phyloP scores from a whole-genome alignment of 2,888 invertebrate species.

The Apoda limacodes region DNA sequence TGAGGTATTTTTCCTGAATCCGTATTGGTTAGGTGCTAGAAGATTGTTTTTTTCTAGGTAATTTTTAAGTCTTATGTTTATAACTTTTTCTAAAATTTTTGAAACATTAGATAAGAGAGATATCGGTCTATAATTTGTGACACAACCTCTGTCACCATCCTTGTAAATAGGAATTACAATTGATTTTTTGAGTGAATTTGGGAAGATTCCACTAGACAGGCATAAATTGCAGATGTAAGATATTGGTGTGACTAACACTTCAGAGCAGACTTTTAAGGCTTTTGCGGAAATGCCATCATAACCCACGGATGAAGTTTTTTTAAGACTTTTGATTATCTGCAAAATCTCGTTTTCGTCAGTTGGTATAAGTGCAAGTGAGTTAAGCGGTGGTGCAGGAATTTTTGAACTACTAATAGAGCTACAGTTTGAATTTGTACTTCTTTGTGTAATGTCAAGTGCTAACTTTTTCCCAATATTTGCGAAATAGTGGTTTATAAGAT shows the following conservation, averaged over 20 bases:
- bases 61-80: slow-evolving; percentile 11
- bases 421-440: too few relatives aligned
- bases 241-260: slow-evolving; percentile 1
- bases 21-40: slow-evolving; percentile 5
- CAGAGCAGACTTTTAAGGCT: background rate
- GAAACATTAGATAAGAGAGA: slow-evolving; percentile 9
- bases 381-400: too few relatives aligned
- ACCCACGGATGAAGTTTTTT: too few relatives aligned
- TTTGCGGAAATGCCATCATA: slow-evolving; percentile 1
- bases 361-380: slow-evolving; percentile 1
- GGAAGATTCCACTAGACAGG: slow-evolving; percentile 7
- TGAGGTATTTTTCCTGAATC: slow-evolving; percentile 7
- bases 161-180: slow-evolving; percentile 9
- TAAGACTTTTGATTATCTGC: too few relatives aligned
- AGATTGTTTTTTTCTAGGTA: slow-evolving; percentile 6
- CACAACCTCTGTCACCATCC: slow-evolving; percentile 7
- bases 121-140: slow-evolving; percentile 13
- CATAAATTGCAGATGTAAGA: slow-evolving; percentile 7
- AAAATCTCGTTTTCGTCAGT: slow-evolving; percentile 8
- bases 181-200: slow-evolving; percentile 7
- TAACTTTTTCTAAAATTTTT: slow-evolving; percentile 12
- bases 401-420: too few relatives aligned
- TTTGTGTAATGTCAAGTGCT: too few relatives aligned
- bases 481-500: slow-evolving; percentile 5
- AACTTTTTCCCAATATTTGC: slow-evolving; percentile 1